Evolutionary conservation across 2,797 vertebrate genomes (phyloP).

Genomic region (Simalia tracyae): DNA sequence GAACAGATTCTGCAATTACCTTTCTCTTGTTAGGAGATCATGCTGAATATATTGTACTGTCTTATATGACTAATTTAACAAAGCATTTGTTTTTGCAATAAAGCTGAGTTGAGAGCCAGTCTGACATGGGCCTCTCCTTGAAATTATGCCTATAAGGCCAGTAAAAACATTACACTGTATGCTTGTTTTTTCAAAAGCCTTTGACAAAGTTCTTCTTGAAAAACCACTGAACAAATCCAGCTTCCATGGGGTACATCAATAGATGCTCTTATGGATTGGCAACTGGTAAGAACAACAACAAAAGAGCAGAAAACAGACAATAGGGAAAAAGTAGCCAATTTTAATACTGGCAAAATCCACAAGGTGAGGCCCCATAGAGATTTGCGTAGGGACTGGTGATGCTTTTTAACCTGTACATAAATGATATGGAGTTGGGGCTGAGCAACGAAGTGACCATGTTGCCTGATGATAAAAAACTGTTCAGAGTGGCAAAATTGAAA

Average conservation of each 20-base stretch:
- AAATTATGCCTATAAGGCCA: background rate
- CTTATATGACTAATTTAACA: background rate
- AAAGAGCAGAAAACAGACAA: background rate
- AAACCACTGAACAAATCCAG: background rate
- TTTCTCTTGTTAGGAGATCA: background rate
- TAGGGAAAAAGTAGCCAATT: background rate
- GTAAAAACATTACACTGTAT: background rate
- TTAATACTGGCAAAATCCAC: background rate
- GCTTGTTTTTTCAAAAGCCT: background rate
- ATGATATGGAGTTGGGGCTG: background rate
- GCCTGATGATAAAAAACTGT: background rate
- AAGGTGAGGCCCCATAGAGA: background rate
- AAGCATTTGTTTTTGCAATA: background rate
- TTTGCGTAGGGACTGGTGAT: background rate
- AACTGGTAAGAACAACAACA: background rate
- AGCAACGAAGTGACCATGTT: background rate
- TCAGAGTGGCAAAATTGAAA: background rate
- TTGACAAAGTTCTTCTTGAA: background rate
- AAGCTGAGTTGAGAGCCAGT: background rate
- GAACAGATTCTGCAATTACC: background rate
- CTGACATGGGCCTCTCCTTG: background rate
- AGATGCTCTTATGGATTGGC: background rate
- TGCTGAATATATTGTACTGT: background rate
- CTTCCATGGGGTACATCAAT: background rate
- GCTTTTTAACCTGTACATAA: background rate